phyloP scores from a whole-genome alignment of 2,113 vertebrate species.

The Austrofundulus limnaeus region DNA sequence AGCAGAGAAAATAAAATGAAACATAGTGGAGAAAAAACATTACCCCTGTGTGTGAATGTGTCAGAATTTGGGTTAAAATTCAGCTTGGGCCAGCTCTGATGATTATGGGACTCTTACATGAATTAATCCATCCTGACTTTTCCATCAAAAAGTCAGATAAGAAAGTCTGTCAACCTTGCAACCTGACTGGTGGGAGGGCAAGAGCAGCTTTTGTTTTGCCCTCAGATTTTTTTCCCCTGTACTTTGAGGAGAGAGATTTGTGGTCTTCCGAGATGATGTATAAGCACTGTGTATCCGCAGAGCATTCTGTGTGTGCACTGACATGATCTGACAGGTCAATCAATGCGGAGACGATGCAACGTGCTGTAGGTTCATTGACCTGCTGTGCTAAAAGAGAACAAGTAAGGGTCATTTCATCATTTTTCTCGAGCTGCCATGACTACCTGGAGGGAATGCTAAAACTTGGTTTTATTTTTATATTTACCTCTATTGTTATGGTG shows the following conservation, averaged over 20 bases:
- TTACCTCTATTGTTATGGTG: background rate
- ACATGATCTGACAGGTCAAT: constrained; percentile 67
- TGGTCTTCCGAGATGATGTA: constrained; percentile 22
- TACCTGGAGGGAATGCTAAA: constrained; percentile 23
- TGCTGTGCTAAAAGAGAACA: constrained; percentile 52
- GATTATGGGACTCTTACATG: constrained; percentile 32
- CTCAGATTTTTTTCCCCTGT: constrained; percentile 3
- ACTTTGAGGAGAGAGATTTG: constrained; percentile 31
- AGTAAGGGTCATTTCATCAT: constrained; percentile 50
- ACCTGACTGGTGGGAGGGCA: constrained; percentile 23
- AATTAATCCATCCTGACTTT: constrained; percentile 52
- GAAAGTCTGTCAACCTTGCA: constrained; percentile 35
- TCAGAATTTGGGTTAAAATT: constrained; percentile 27
- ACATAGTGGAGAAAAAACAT: background rate
- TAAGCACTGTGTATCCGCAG: constrained; percentile 28
- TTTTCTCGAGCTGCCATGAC: constrained; percentile 18
- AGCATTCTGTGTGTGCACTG: constrained; percentile 44
- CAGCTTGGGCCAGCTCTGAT: constrained; percentile 31
- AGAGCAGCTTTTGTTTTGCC: background rate
- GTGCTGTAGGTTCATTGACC: constrained; percentile 50
- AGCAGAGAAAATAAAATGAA: background rate
- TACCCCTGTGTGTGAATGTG: background rate
- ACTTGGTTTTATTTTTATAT: background rate
- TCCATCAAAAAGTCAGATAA: constrained; percentile 18
- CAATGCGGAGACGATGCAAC: constrained; percentile 57